A percentile compares a stretch with the other conserved stretches of the same genome.
Evolutionary conservation across 2,113 vertebrate genomes (phyloP).

Genomic region (Lates calcarifer): DNA sequence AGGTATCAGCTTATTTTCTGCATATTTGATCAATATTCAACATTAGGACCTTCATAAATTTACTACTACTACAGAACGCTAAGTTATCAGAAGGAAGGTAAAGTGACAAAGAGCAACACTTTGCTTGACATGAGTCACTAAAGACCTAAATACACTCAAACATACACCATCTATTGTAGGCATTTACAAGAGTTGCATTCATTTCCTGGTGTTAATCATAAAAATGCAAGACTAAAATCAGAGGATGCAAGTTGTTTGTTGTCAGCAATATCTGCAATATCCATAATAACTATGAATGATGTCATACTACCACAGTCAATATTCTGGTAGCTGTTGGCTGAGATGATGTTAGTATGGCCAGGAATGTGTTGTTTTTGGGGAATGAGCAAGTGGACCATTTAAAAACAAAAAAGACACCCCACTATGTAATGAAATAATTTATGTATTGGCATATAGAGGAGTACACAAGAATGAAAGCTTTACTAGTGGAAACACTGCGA

Average conservation of each 20-base stretch:
- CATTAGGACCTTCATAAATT: constrained; percentile 57
- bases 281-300: constrained; percentile 20
- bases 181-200: constrained; percentile 76
- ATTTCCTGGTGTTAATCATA: constrained; percentile 50
- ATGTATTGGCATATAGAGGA: not conserved
- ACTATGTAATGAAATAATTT: not conserved
- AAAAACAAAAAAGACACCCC: not conserved
- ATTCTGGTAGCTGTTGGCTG: constrained; percentile 24
- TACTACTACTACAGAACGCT: constrained; percentile 71
- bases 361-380: not conserved
- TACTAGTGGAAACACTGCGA: not conserved
- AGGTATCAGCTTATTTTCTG: constrained; percentile 75
- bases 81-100: constrained; percentile 51
- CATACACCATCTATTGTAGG: constrained; percentile 58
- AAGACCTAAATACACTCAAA: constrained; percentile 74
- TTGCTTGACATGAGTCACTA: constrained; percentile 64
- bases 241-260: constrained; percentile 47
- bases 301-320: not conserved
- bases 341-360: not conserved
- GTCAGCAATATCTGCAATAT: constrained; percentile 24
- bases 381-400: not conserved
- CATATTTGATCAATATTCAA: constrained; percentile 73
- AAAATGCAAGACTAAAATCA: constrained; percentile 63
- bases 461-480: not conserved
- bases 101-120: constrained; percentile 61